Evolutionary conservation across 2,113 vertebrate species (phyloP).

Genomic region (Eptesicus fuscus): DNA sequence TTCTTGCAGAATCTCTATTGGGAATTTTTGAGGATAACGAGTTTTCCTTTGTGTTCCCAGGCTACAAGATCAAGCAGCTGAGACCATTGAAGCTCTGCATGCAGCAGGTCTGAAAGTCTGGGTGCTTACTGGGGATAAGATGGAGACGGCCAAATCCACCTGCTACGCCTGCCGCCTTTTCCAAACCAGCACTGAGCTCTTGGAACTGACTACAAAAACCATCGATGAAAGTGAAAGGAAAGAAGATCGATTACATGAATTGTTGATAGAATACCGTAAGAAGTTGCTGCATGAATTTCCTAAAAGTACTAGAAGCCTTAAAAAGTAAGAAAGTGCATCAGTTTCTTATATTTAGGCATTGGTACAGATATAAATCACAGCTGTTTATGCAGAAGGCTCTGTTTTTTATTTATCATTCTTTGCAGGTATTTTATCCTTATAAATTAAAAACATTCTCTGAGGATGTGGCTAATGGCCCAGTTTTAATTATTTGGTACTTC

Average conservation of each 20-base stretch:
- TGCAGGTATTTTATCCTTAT: constrained; percentile 18
- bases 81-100: constrained; percentile 95
- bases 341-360: constrained; percentile 15
- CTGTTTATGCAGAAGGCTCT: background rate
- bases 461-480: background rate
- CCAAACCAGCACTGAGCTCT: constrained; percentile 92
- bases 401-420: constrained; percentile 6
- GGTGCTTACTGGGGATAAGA: constrained; percentile 98
- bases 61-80: constrained; percentile 94
- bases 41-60: constrained; percentile 75
- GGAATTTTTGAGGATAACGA: constrained; percentile 1
- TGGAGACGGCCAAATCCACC: constrained; percentile 97
- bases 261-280: constrained; percentile 92
- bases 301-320: constrained; percentile 81
- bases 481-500: constrained; percentile 19
- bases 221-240: constrained; percentile 86
- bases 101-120: constrained; percentile 95
- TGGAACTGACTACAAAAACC: constrained; percentile 91
- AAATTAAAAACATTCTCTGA: constrained; percentile 43
- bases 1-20: background rate
- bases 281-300: constrained; percentile 90
- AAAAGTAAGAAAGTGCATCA: constrained; percentile 82
- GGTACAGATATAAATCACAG: background rate
- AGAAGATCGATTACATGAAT: constrained; percentile 90
- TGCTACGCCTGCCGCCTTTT: constrained; percentile 97